Evolutionary conservation across 2,797 vertebrate genomes (phyloP), one percentile per base, ranked within the genome.

Genomic region (Falco cherrug): DNA sequence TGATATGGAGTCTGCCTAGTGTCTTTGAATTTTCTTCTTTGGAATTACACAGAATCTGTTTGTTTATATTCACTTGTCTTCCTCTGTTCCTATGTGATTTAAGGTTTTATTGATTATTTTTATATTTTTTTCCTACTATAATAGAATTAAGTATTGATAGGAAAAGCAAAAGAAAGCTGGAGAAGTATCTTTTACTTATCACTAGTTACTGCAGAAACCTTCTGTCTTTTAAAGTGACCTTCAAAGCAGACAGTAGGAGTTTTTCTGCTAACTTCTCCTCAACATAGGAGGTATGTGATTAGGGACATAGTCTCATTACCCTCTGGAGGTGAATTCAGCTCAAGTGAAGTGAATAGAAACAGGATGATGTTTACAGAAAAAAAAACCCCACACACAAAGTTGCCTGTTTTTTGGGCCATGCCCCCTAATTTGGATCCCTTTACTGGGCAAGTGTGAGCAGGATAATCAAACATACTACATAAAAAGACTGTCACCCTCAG

Each of bases 1-100:
- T 86, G 18, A 97, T 96, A 90, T 94, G 91, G 90, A 95, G 97
- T 95, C 89, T 85, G 71, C 80, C 73, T 90, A 91, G 81, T 82
- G 95, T 95, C 87, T 96, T 97, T 77, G 95, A 90, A 90, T 93
- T 97, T 96, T 97, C 89, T 95, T 93, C 84, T 88, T 95, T 93
- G 75, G 56, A 95, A 74, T 63, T 87, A 39, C 25, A 63, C 22
- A 54, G 6, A 39, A 37, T 43, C 79, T 71, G 16, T 87, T 88
- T 56, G 89, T 90, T 87, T 82, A 6, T 22, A 60, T 76, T 77
- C 13, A 51, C 24, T 69, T 73, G 16, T 67, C 33, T 93, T 17
- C 22, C 26, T 90, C 16, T 7, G 1, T 79, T 87, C 37, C 13
- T 68, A 41, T 86, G 77, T 96, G 91, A 96, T 93, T 97, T 96